Base-by-base conservation (phyloP, 2,113 vertebrate species). In the Silurus glanis region DNA sequence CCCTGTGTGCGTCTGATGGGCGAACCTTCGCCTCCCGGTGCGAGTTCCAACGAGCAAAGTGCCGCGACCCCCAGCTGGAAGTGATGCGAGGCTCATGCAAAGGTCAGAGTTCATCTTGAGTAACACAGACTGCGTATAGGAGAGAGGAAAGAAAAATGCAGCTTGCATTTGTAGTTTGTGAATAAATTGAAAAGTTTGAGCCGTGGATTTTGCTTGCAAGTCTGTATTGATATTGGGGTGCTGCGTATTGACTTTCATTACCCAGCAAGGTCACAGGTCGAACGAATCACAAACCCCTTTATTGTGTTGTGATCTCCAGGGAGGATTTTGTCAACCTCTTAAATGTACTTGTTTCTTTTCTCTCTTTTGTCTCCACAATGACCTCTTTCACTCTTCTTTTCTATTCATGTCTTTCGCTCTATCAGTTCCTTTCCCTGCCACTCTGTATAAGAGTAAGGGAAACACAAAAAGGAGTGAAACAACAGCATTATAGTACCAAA, bases 41-140 rank as follows among this genome's bases (percentile, higher is more conserved):
- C 89, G 98, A 99, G 92, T 99, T 98, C 91, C 97, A 96, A 9
- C 93, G 98, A 9, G 98, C 98, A 92, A 99, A 99, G 93, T 99
- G 98, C 93, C 97, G 96, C 59, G 98, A 99, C 93, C 96, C 98
- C 82, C 97, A 97, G 94, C 93, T 99, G 87, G 97, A 97, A 90
- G 95, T 99, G 85, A 97, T 96, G 86, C 93, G 97, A 83, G 98
- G 98, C 75, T 96, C 94, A 85, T 99, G 98, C 95, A 98, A 97
- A 96, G 97, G 97, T 99, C 86, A 96, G 89, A 56, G 94, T 74
- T 90, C 91, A 93, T 66, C 88, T 92, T 91, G 92, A 92, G 87
- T 78, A 78, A 17, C 8, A 37, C 25, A 45, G 16, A 10, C 25
- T 37, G 3, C 55, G 13, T 28, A 25, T 25, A 25, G 51, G n/a